These are phyloP conservation scores for Apotomis turbidana DNA, from an alignment of 2,888 invertebrate genomes.

Conservation along the genomic window DNA sequence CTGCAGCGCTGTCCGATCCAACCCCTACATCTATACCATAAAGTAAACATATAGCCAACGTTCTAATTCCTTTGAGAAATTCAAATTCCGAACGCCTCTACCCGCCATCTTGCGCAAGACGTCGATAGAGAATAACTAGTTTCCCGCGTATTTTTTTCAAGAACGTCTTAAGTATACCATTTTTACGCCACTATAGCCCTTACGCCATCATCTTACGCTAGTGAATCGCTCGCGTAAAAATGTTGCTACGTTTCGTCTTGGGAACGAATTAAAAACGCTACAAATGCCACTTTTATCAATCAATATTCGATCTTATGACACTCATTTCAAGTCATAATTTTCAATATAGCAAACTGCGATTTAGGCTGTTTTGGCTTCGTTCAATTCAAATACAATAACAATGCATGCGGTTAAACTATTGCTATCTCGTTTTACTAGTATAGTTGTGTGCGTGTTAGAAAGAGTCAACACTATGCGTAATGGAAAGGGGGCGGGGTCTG, in stretches of 20 bases:
- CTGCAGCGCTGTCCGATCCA: constrained; percentile 54
- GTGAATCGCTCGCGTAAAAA: constrained; percentile 82
- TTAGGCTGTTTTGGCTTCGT: constrained; percentile 49
- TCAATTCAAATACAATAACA: constrained; percentile 75
- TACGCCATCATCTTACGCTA: constrained; percentile 77
- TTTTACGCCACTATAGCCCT: constrained; percentile 82
- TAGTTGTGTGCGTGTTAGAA: constrained; percentile 53
- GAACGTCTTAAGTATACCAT: constrained; percentile 81
- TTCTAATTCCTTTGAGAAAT: constrained; percentile 81
- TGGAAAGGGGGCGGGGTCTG: constrained; percentile 65
- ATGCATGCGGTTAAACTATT: constrained; percentile 66
- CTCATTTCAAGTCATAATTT: constrained; percentile 22
- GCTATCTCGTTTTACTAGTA: constrained; percentile 62
- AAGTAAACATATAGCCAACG: constrained; percentile 62
- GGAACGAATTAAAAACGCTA: constrained; percentile 45
- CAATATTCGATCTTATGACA: constrained; percentile 12
- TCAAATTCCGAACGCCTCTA: constrained; percentile 79
- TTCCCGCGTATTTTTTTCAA: constrained; percentile 73
- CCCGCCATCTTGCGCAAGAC: constrained; percentile 83
- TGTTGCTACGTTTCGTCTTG: constrained; percentile 68
- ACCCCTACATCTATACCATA: constrained; percentile 49
- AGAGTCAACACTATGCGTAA: constrained; percentile 56
- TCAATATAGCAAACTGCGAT: not conserved
- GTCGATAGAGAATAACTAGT: constrained; percentile 81
- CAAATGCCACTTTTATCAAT: constrained; percentile 38